These are phyloP conservation scores for Thereva nobilitata DNA, from an alignment of 2,888 invertebrate species.

Conservation along the genomic window DNA sequence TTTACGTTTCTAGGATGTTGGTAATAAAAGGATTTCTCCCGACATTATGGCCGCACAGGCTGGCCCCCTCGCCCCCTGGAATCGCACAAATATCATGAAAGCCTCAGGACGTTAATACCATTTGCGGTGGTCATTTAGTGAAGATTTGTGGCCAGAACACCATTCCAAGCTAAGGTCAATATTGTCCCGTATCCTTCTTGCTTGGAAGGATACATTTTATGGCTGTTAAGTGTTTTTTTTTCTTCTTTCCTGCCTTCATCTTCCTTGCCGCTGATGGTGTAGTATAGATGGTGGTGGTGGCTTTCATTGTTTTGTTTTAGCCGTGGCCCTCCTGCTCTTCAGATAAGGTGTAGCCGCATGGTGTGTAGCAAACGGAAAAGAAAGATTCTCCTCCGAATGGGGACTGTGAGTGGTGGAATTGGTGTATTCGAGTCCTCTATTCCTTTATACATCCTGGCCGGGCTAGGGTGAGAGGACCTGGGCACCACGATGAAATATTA, in stretches of 20 bases:
- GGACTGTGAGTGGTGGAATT: slow-evolving; percentile 35
- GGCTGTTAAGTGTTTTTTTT: slow-evolving; percentile 42
- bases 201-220: slow-evolving; percentile 40
- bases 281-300: not conserved
- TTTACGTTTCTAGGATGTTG: slow-evolving; percentile 42
- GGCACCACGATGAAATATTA: slow-evolving; percentile 39
- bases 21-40: slow-evolving; percentile 41
- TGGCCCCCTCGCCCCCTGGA: slow-evolving; percentile 10
- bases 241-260: slow-evolving; percentile 10
- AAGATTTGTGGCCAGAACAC: slow-evolving; percentile 43
- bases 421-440: slow-evolving; percentile 16
- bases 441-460: not conserved
- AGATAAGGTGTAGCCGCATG: slow-evolving; percentile 7
- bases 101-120: slow-evolving; percentile 39
- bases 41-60: slow-evolving; percentile 38
- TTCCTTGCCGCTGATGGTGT: not conserved
- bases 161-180: slow-evolving; percentile 41
- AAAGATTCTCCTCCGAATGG: slow-evolving; percentile 1
- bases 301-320: slow-evolving; percentile 16
- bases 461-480: slow-evolving; percentile 7
- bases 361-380: not conserved
- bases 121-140: slow-evolving; percentile 43
- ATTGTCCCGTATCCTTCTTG: slow-evolving; percentile 41
- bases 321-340: not conserved
- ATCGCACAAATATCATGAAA: slow-evolving; percentile 23